A percentile compares a stretch with the other conserved stretches of the same genome.
Conservation (phyloP, 2,888 invertebrate species). For the Stenodema calcarata region DNA sequence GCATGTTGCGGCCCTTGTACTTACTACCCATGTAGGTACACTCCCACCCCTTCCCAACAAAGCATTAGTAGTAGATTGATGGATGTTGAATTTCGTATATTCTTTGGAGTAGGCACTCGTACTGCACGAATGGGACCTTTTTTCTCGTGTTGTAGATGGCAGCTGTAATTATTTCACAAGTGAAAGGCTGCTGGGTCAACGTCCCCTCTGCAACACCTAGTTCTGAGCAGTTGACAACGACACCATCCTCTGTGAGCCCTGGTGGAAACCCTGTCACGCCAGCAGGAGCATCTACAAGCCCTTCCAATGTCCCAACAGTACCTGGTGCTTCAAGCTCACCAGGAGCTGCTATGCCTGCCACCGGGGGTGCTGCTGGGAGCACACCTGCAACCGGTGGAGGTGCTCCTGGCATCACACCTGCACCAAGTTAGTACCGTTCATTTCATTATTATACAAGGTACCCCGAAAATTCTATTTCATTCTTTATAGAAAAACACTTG, state of each 20-base stretch:
- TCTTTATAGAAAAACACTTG: too few relatives aligned
- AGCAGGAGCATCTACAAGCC: not conserved
- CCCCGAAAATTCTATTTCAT: too few relatives aligned
- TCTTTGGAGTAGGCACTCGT: too few relatives aligned
- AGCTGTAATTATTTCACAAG: not conserved
- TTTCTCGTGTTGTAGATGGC: not conserved
- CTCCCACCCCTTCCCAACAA: too few relatives aligned
- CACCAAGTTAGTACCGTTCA: not conserved
- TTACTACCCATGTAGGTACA: too few relatives aligned
- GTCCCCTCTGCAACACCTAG: not conserved
- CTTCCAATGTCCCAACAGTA: not conserved
- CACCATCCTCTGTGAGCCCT: not conserved
- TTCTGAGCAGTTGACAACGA: not conserved
- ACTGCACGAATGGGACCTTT: not conserved
- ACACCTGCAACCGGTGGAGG: not conserved
- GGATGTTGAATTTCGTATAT: too few relatives aligned
- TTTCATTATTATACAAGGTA: too few relatives aligned
- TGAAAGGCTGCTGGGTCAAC: not conserved
- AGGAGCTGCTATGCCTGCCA: too few relatives aligned
- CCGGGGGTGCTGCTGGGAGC: too few relatives aligned
- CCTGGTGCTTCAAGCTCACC: too few relatives aligned
- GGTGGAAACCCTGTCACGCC: not conserved
- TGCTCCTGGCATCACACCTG: not conserved
- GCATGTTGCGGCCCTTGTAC: too few relatives aligned
- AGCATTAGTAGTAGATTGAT: too few relatives aligned